Conservation (phyloP, 1,140 invertebrate genomes). For the Diachasma alloeum region DNA sequence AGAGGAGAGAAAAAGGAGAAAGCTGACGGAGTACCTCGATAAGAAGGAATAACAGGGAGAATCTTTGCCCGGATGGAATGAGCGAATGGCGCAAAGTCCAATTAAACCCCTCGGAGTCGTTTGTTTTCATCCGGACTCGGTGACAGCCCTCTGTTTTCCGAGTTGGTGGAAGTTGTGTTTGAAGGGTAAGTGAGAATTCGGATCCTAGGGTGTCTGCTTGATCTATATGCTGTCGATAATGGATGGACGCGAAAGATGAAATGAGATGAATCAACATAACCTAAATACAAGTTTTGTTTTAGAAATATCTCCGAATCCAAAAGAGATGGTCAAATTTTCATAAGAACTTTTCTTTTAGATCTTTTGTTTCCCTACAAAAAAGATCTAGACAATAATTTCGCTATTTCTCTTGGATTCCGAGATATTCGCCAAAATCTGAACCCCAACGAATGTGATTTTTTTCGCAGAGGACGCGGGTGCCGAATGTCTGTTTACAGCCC, state of each 20-base stretch:
- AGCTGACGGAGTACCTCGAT: not conserved
- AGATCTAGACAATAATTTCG: no score
- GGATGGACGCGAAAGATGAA: not conserved
- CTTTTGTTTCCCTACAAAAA: no score
- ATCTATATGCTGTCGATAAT: not conserved
- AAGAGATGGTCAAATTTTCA: no score
- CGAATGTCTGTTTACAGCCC: no score
- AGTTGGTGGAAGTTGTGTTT: not conserved
- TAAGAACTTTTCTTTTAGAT: no score
- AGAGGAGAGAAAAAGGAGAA: not conserved
- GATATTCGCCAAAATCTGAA: no score
- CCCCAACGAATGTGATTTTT: no score
- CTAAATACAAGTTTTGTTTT: no score
- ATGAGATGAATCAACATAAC: no score
- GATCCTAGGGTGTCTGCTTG: not conserved
- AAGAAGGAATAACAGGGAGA: not conserved
- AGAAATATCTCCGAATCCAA: no score
- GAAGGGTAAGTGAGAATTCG: not conserved
- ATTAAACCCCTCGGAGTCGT: conserved; percentile 10
- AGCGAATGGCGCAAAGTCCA: not conserved
- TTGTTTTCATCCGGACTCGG: conserved; percentile 1
- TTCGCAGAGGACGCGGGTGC: no score
- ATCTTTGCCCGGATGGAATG: conserved; percentile 4
- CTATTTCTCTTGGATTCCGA: no score
- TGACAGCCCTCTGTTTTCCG: not conserved